A percentile compares a stretch with the other conserved stretches of the same genome.
phyloP scores from a whole-genome alignment of 1,140 invertebrate genomes.

The Ips typographus region DNA sequence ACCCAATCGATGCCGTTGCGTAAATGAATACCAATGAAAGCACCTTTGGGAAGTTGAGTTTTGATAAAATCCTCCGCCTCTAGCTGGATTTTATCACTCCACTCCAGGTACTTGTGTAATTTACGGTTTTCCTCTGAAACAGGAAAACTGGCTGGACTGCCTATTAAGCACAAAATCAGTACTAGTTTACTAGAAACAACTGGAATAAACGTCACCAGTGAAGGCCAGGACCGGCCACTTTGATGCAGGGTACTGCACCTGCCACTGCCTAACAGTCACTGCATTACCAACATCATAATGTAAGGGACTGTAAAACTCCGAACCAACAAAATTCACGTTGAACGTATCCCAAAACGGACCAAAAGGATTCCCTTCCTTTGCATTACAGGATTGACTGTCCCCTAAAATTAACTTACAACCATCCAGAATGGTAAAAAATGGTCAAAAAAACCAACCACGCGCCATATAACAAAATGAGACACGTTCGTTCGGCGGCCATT shows the following conservation, averaged over 20 bases:
- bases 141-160: constrained; percentile 96
- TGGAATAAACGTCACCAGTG: constrained; percentile 55
- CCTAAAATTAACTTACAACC: constrained; percentile 3
- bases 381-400: constrained; percentile 73
- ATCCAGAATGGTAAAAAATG: constrained; percentile 1
- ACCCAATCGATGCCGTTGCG: constrained; percentile 96
- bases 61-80: constrained; percentile 77
- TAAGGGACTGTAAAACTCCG: constrained; percentile 90
- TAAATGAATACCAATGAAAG: constrained; percentile 94
- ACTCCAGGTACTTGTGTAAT: constrained; percentile 84
- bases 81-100: constrained; percentile 71
- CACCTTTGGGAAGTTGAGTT: constrained; percentile 70
- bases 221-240: constrained; percentile 78
- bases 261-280: constrained; percentile 72
- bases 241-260: constrained; percentile 68
- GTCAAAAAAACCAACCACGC: constrained; percentile 49
- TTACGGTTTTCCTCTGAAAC: constrained; percentile 79
- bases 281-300: constrained; percentile 81
- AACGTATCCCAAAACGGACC: constrained; percentile 98
- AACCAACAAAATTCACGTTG: constrained; percentile 82
- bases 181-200: background rate
- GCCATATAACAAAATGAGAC: constrained; percentile 86
- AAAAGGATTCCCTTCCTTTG: constrained; percentile 98
- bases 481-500: constrained; percentile 85
- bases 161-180: constrained; percentile 15